A percentile compares a stretch with the other conserved stretches of the same genome.
Conservation (phyloP, 2,797 vertebrate genomes). For the Cyprinella venusta region DNA sequence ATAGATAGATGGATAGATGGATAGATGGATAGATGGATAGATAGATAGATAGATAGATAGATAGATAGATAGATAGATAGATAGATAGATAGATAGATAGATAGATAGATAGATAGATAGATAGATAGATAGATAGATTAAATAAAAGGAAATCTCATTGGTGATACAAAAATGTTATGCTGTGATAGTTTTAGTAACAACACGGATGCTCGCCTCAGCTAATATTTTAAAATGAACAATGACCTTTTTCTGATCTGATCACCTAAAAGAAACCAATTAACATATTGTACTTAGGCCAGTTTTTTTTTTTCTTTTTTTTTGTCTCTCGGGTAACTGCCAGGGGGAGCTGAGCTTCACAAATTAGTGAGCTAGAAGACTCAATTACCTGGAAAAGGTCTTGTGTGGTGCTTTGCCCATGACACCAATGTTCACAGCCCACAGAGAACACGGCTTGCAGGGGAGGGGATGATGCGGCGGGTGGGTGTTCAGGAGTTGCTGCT, state of each 20-base stretch:
- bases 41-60: too few species aligned
- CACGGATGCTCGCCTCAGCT: slow-evolving; percentile 68
- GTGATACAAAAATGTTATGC: neutral
- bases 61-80: too few species aligned
- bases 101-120: too few species aligned
- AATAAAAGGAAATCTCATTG: neutral
- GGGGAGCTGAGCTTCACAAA: slow-evolving; percentile 76
- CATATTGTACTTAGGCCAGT: slow-evolving; percentile 75
- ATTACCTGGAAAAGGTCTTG: slow-evolving; percentile 69
- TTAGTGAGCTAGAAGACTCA: slow-evolving; percentile 80
- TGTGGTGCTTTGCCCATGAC: slow-evolving; percentile 65
- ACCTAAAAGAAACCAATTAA: slow-evolving; percentile 77
- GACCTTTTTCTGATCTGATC: slow-evolving; percentile 74
- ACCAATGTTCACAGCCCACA: slow-evolving; percentile 64
- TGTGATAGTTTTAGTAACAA: slow-evolving; percentile 19
- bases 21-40: too few species aligned
- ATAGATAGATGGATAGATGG: too few species aligned
- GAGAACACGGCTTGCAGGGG: slow-evolving; percentile 47
- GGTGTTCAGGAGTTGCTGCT: neutral
- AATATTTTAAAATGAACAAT: slow-evolving; percentile 66
- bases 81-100: too few species aligned
- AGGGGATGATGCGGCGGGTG: slow-evolving; percentile 24
- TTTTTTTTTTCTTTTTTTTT: slow-evolving; percentile 65
- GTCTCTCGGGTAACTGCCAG: slow-evolving; percentile 68
- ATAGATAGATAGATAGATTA: too few species aligned